Evolutionary conservation across 37 sponge, comb jelly and placozoan species (phyloP), one percentile per base, ranked within the genome.

Genomic region (Spongilla lacustris): DNA sequence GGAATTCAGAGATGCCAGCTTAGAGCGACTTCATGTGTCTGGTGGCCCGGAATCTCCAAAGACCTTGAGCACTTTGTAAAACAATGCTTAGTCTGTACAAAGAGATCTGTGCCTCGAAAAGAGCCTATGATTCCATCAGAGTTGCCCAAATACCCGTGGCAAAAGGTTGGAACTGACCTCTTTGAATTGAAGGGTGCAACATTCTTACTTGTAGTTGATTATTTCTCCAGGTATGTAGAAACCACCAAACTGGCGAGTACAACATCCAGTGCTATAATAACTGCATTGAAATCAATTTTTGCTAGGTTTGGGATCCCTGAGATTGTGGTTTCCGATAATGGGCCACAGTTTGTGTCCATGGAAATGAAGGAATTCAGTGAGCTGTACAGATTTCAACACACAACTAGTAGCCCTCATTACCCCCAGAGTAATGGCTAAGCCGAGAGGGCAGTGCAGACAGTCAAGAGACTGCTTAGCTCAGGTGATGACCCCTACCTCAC

Each of bases 381-480:
- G 24, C 29, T 35, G 0, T 90, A 82, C 35, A 50, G 50, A 22
- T 91, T 86, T 28, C 25, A 71, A n/a, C 91, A 91, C 49, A 50
- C 32, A 2, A 91, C 87, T 0, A 87, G 87, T 27, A 91, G 87
- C 48, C 91, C 91, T 24, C 37, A 26, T 1, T 91, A 77, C 34
- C 91, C 91, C 23, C 83, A 86, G 37, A 83, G 87, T 37, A 91
- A 91, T 83, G 87, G 91, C 28, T 79, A 71, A 34, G 91, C 76
- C 1, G 91, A 91, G 33, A 34, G 83, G 0, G 37, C 79, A 14
- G 91, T 86, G 33, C 49, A 91, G 75, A 86, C 87, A 38, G 80
- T 86, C 0, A 86, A 86, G 33, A 25, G 48, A 17, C 50, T 91
- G 23, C 38, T 91, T 14, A 29, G 29, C 13, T 23, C 46, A 2